Conservation (phyloP, 2,888 invertebrate species). For the Orthosia gracilis region DNA sequence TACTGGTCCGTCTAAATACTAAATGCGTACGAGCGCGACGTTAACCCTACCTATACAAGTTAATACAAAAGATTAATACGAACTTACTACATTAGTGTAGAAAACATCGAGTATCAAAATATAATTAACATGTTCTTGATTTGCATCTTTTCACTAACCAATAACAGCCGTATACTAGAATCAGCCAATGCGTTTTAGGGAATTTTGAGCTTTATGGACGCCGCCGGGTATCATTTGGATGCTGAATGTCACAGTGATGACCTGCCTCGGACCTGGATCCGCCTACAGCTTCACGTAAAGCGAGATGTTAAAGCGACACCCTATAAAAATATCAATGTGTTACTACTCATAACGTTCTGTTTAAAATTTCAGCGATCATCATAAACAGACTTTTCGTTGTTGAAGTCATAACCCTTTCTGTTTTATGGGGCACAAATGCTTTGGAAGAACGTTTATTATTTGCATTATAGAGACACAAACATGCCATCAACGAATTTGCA, state of each 20-base stretch:
- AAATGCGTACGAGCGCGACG: conserved; percentile 83
- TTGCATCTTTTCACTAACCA: conserved; percentile 90
- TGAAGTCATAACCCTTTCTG: conserved; percentile 30
- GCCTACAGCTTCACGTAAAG: conserved; percentile 41
- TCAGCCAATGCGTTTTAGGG: conserved; percentile 88
- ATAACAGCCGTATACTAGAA: conserved; percentile 90
- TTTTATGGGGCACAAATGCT: conserved; percentile 53
- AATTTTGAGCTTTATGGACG: conserved; percentile 86
- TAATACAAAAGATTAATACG: conserved; percentile 83
- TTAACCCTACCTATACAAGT: conserved; percentile 82
- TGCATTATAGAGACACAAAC: conserved; percentile 49
- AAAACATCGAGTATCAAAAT: conserved; percentile 91
- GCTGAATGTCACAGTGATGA: conserved; percentile 75
- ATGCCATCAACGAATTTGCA: conserved; percentile 44
- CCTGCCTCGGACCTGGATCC: conserved; percentile 46
- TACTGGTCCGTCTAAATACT: conserved; percentile 74
- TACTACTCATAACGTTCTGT: conserved; percentile 53
- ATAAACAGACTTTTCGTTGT: conserved; percentile 20
- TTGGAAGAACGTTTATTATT: conserved; percentile 41
- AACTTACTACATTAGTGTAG: conserved; percentile 87
- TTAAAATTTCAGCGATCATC: conserved; percentile 26
- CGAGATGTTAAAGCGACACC: conserved; percentile 42
- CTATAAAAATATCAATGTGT: conserved; percentile 49
- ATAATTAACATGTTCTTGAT: conserved; percentile 89
- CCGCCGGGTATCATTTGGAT: conserved; percentile 80